Evolutionary conservation across 2,888 invertebrate genomes (phyloP), one percentile per base, ranked within the genome.

Genomic region (Lycophotia porphyrea): DNA sequence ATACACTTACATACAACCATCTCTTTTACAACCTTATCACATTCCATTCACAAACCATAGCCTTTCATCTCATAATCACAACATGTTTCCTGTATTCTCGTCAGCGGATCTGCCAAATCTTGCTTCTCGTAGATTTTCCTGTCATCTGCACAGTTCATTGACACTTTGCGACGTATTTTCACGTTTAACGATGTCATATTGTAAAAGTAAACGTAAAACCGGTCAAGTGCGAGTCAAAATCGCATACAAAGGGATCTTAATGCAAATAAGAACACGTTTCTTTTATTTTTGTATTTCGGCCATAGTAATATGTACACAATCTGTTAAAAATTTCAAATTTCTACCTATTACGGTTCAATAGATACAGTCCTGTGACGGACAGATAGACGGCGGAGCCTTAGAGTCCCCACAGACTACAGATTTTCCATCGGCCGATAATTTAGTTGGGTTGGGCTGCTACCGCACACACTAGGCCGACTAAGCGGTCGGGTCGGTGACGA

Each of bases 81-180:
- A 39, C 34, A 61, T 24, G 72, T 80, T 73, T 68, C 44, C 27
- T 73, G 18, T 71, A 78, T 61, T 74, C 58, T 27, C 49, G 55
- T 61, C 49, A 81, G 65, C 36, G 36, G 61, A 63, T 70, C 49
- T 61, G 36, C 61, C 11, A 63, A 70, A 72, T 55, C 8, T 39
- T 64, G 21, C 47, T 36, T 68, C 47, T 68, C 52, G 42, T 70
- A 70, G n/a, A 70, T 74, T 82, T 84, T 60, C 74, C 63, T 61
- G 31, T 55, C 58, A 36, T 64, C 34, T 31, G 13, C 21, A 34
- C 52, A 73, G 88, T 78, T 87, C 87, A 80, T 78, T 87, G 87
- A 88, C 87, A 79, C 77, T 81, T 66, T 55, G 55, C 69, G 64
- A 76, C 71, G 67, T 72, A 75, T 81, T 76, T 84, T 82, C 69